Base-by-base conservation (phyloP, 2,113 vertebrate genomes). In the Crocuta crocuta region DNA sequence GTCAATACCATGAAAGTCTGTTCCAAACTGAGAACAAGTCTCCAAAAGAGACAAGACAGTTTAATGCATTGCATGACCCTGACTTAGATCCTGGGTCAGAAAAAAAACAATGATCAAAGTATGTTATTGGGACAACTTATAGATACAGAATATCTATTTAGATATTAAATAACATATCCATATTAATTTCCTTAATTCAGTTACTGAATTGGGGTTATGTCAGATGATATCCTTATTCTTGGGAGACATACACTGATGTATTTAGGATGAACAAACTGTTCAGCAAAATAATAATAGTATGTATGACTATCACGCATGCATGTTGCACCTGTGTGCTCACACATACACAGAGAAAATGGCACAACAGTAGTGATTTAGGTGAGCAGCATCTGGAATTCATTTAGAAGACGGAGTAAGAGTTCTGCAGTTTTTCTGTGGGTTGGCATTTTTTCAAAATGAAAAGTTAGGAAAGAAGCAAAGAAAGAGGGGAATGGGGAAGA, bases 291-390 rank as follows among this genome's bases (percentile, higher is more conserved):
- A 15, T 6, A 19, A 10, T 6, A 26, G 7, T 0, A 0, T 11
- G 4, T 1, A 1, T 1, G 2, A 11, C 0, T 50, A 2, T 39
- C 26, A 17, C 10, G 1, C 4, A 1, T 10, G 28, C 21, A 1
- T 26, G 0, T 28, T 28, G 19, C 4, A 0, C 16, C 6, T 19
- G 4, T 50, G 0, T 4, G 3, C 10, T 0, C 24, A 39, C 35
- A n/a, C 2, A 0, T 4, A 7, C 23, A 15, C 28, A 26, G 10
- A n/a, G 61, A 28, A 31, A 35, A 48, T 0, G 48, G 3, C 50
- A 10, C 19, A 9, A 26, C 50, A 16, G 19, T 4, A 63, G 7
- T 1, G 39, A 21, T 13, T 11, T 9, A 35, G 24, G 35, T 10
- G 43, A 81, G 65, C 24, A 28, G n/a, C 1, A 2, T 1, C 0